Conservation (phyloP, 2,797 vertebrate genomes). For the Rachycentron canadum region DNA sequence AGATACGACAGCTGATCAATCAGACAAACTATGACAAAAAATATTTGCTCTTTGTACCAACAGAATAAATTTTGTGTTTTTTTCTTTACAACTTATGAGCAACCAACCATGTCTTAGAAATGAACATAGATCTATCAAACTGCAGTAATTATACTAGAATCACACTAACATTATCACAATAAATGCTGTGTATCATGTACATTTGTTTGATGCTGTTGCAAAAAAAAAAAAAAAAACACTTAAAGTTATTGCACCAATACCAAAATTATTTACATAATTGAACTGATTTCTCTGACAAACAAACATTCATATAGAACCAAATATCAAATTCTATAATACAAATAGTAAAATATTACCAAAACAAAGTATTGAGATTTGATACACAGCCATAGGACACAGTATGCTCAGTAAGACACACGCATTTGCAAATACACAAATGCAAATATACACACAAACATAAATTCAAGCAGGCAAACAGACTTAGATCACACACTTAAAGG, state of each 20-base stretch:
- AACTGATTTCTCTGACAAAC: not conserved
- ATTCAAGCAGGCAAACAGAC: conserved; percentile 38
- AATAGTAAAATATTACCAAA: not conserved
- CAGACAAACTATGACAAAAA: conserved; percentile 17
- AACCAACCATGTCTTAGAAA: conserved; percentile 30
- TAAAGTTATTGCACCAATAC: not conserved
- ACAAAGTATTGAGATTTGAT: conserved; percentile 1
- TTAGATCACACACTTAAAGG: conserved; percentile 50
- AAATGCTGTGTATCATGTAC: not conserved
- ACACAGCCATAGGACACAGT: not conserved
- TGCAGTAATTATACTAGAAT: not conserved
- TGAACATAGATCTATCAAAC: not conserved
- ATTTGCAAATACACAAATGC: conserved; percentile 36
- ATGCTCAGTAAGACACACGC: conserved; percentile 5
- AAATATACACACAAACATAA: conserved; percentile 37
- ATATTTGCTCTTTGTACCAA: not conserved
- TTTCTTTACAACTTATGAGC: not conserved
- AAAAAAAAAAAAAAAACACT: not conserved
- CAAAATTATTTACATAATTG: not conserved
- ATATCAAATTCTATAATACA: not conserved
- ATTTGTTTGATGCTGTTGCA: not conserved
- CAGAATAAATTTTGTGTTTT: conserved; percentile 2
- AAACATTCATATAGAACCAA: too few species aligned
- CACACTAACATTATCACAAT: not conserved
- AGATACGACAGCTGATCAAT: conserved; percentile 30